Base-by-base conservation (phyloP, 2,113 vertebrate species). In the Leiothrix lutea region DNA sequence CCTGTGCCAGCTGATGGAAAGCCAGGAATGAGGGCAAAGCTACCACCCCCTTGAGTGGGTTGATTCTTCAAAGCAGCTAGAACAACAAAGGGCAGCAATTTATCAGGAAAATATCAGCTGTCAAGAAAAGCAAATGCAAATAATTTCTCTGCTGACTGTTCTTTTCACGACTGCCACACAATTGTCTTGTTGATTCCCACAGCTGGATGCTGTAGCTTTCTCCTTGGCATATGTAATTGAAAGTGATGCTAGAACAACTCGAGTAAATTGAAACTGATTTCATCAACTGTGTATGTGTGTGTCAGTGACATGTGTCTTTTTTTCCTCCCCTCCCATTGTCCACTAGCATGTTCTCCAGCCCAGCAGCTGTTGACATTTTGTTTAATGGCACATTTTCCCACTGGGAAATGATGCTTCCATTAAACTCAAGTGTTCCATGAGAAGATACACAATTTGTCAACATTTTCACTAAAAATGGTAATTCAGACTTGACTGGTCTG, bases 51-150 rank as follows among this genome's bases (percentile, higher is more conserved):
- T 88, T 38, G 58, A 90, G 90, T 94, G 88, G 88, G 92, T 22
- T 93, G 80, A 67, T 94, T 83, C 90, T 94, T 92, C 73, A 94
- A 92, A 90, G 88, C 81, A 90, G 80, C 88, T 64, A 74, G 72
- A 94, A 94, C 89, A 97, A 96, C 90, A 96, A 96, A 95, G 94
- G 86, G 93, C 94, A 95, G 93, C 92, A 93, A 97, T 97, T 96
- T 96, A 95, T 92, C 88, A 97, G 86, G 88, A 88, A 95, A 96
- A 94, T 94, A 97, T 84, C 95, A 97, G 92, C 96, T 95, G 92
- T 96, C 96, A 95, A 88, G 90, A 88, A 86, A 92, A 93, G 72
- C 65, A 94, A 96, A 96, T 51, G 90, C 88, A 95, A 96, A 93
- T 88, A 1, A 81, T 69, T 93, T 84, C 95, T 94, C 93, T 88